phyloP scores from a whole-genome alignment of 2,113 vertebrate species.

The Haplochromis vanheusdeni region DNA sequence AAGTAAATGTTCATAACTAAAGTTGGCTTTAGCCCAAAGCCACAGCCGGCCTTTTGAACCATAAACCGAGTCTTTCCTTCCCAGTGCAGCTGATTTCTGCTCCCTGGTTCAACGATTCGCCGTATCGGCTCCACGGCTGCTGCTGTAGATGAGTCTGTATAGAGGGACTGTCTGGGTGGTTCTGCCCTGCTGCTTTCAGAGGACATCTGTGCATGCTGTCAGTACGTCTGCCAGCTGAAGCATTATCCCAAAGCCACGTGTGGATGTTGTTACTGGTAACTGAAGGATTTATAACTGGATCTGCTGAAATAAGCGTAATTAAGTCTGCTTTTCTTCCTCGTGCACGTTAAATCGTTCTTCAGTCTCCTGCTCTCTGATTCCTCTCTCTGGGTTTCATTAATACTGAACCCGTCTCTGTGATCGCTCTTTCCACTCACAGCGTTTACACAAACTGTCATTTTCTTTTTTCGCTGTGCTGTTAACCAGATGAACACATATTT shows the following conservation, averaged over 20 bases:
- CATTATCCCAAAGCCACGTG: background rate
- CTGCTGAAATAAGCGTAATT: background rate
- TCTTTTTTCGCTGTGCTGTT: background rate
- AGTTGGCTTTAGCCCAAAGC: background rate
- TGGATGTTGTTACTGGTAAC: background rate
- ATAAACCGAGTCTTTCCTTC: background rate
- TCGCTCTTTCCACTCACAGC: background rate
- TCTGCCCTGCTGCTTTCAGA: conserved; percentile 5
- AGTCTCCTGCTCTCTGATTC: background rate
- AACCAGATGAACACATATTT: background rate
- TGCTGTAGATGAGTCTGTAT: background rate
- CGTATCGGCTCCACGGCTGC: background rate
- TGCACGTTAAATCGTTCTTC: background rate
- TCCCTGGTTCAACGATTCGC: background rate
- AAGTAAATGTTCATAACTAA: background rate
- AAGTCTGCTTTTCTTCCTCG: background rate
- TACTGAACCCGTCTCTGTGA: background rate
- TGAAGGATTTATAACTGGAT: background rate
- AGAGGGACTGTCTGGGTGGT: background rate
- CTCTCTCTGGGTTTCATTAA: background rate
- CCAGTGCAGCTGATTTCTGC: background rate
- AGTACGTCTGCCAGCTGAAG: background rate
- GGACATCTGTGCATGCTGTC: background rate
- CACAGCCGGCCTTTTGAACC: background rate
- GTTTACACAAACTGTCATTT: background rate